Base-by-base conservation (phyloP, 2,888 invertebrate species). In the Pandemis heparana region DNA sequence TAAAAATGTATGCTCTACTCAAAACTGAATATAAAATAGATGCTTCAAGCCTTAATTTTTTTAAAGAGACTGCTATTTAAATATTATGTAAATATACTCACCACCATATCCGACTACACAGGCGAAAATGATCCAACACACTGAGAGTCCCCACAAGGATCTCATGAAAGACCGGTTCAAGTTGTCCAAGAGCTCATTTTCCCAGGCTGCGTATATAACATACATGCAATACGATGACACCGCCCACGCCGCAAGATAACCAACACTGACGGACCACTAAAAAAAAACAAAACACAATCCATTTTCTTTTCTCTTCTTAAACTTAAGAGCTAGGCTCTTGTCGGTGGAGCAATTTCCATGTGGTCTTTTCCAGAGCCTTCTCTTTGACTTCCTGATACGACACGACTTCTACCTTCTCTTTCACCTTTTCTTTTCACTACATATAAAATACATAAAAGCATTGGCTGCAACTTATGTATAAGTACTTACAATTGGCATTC, bases 21-120 rank as follows among this genome's bases (percentile, higher is more conserved):
- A 32, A 23, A 1, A 16, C 7, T 48, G 6, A n/a, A 51, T 0
- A n/a, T 51, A 16, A 16, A 5, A 7, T n/a, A 16, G n/a, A 2
- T 1, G 14, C 16, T 5, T n/a, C 5, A 16, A 51, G 51, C 51
- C n/a, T 5, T 0, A 51, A 16, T n/a, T 8, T 0, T 7, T n/a
- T 16, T 2, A 7, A n/a, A 51, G 7, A 16, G 2, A 1, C n/a
- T 51, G 16, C 7, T 14, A 38, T 32, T 32, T 7, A 32, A 60
- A 60, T 38, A n/a, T 2, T 32, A 32, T 32, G 23, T 32, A n/a
- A n/a, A n/a, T n/a, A 39, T 61, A n/a, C 39, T 39, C 1, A 77
- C 80, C 89, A 82, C 88, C 89, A 78, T 87, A 86, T 66, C 89
- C 89, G 66, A 83, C 79, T 10, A 78, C 77, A 68, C 91, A 91